phyloP scores from a whole-genome alignment of 2,797 vertebrate species.

The Echeneis naucrates region DNA sequence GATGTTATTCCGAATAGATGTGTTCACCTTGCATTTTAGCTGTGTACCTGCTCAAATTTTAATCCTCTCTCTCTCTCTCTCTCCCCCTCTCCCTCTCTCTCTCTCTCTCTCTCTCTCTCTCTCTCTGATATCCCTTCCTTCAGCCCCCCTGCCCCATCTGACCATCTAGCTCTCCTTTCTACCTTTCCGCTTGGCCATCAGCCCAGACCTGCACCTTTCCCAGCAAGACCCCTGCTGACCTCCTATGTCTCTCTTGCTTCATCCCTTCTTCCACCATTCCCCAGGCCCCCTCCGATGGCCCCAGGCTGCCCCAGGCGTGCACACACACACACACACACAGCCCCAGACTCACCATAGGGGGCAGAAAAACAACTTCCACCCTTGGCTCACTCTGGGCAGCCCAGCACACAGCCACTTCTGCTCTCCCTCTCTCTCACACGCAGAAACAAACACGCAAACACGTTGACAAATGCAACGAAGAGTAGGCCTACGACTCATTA shows the following conservation, averaged over 20 bases:
- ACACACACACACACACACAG: conserved; percentile 62
- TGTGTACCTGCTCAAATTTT: conserved; percentile 34
- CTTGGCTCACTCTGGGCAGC: conserved; percentile 83
- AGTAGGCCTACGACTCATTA: conserved; percentile 32
- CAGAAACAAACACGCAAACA: conserved; percentile 5
- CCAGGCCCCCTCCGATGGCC: conserved; percentile 83
- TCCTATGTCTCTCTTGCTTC: conserved; percentile 71
- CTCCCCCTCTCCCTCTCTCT: not conserved
- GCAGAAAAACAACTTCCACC: conserved; percentile 88
- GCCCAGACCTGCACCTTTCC: conserved; percentile 82
- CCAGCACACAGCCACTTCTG: conserved; percentile 61
- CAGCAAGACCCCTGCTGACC: conserved; percentile 75
- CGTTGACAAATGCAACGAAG: conserved; percentile 55
- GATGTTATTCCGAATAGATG: no score
- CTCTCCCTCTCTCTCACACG: conserved; percentile 39
- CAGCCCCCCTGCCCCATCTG: not conserved
- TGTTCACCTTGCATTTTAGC: conserved; percentile 28
- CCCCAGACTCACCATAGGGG: conserved; percentile 81
- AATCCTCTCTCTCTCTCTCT: conserved; percentile 26
- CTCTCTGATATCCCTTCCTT: not conserved
- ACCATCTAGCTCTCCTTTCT: conserved; percentile 58
- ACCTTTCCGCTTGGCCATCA: conserved; percentile 74
- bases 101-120: conserved; percentile 4
- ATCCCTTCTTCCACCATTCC: conserved; percentile 74
- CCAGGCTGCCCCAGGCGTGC: conserved; percentile 74